phyloP scores from a whole-genome alignment of 2,797 vertebrate genomes.

The Taeniopygia guttata region DNA sequence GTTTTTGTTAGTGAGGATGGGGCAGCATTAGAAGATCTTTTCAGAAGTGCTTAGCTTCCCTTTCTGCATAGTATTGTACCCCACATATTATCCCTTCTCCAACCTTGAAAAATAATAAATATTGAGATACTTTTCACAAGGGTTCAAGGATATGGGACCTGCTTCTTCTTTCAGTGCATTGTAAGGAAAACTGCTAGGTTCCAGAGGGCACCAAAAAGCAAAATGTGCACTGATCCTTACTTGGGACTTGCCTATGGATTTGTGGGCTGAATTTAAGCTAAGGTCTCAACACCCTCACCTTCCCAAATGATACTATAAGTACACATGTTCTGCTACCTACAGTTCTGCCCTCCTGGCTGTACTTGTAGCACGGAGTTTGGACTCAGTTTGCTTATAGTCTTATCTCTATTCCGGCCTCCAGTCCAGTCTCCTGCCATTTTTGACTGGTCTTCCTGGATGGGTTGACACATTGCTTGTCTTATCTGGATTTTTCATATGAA shows the following conservation, averaged over 20 bases:
- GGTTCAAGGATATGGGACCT: not conserved
- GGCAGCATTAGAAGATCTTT: not conserved
- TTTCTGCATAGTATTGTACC: not conserved
- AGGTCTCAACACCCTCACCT: rapidly evolving
- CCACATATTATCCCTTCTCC: not conserved
- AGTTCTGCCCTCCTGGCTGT: not conserved
- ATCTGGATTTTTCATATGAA: not conserved
- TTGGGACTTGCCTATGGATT: not conserved
- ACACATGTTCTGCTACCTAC: not conserved
- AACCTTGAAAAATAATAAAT: not conserved
- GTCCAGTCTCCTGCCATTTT: not conserved
- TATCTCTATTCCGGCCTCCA: not conserved
- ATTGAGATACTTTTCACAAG: not conserved
- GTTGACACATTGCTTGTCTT: not conserved
- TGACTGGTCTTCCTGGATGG: not conserved
- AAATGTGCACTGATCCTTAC: not conserved
- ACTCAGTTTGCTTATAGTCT: not conserved
- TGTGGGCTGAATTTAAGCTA: not conserved
- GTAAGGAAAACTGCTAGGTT: not conserved
- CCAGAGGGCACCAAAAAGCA: not conserved
- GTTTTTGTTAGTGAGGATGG: not conserved
- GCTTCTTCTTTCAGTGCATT: not conserved
- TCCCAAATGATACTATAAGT: not conserved
- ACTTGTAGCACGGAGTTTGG: not conserved
- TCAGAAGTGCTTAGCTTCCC: not conserved